Conservation (phyloP, 2,888 invertebrate genomes). For the Timandra comae region DNA sequence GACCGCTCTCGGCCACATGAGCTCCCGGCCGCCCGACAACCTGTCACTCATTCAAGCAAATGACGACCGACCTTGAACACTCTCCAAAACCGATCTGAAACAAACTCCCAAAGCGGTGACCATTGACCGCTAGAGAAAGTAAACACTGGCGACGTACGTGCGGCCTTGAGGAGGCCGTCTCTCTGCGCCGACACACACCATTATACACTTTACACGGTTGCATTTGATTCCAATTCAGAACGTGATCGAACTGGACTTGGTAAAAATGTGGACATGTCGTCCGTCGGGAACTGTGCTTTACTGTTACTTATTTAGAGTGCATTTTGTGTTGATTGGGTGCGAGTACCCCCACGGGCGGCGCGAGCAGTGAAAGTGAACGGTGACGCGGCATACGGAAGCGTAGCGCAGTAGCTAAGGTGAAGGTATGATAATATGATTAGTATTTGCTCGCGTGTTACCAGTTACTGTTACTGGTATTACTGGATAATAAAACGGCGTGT, state of each 20-base stretch:
- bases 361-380: conserved; percentile 64
- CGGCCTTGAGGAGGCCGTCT: conserved; percentile 64
- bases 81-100: conserved; percentile 33
- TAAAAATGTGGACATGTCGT: conserved; percentile 25
- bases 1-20: no score
- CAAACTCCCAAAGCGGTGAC: conserved; percentile 43
- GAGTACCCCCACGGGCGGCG: conserved; percentile 34
- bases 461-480: conserved; percentile 38
- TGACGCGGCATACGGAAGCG: conserved; percentile 62
- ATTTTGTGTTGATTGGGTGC: conserved; percentile 25
- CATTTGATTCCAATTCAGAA: conserved; percentile 33
- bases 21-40: no score
- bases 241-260: conserved; percentile 28
- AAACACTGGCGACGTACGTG: conserved; percentile 54
- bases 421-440: conserved; percentile 52
- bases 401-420: conserved; percentile 53
- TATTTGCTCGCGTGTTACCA: conserved; percentile 37
- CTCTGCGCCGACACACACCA: conserved; percentile 17
- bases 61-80: conserved; percentile 44
- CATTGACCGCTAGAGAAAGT: conserved; percentile 71
- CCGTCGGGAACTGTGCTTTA: conserved; percentile 34
- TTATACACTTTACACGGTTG: conserved; percentile 25
- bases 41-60: no score
- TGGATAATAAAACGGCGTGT: conserved; percentile 38
- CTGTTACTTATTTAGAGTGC: conserved; percentile 29